A percentile compares a stretch with the other conserved stretches of the same genome.
Evolutionary conservation across 2,797 vertebrate species (phyloP).

Genomic region (Xerus rutilus): DNA sequence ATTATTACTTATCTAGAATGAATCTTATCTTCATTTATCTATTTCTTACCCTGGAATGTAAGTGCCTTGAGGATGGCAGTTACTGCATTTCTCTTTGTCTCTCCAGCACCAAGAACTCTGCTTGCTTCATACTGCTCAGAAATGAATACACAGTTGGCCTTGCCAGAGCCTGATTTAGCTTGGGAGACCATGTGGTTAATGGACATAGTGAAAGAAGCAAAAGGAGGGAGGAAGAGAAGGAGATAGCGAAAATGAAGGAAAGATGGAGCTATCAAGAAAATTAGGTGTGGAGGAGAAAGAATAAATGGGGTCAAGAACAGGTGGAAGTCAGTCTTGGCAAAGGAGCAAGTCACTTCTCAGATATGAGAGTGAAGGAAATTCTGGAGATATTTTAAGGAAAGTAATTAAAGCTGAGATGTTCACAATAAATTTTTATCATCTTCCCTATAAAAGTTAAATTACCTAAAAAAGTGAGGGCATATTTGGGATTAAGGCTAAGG

Average conservation of each 20-base stretch:
- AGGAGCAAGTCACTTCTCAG: background rate
- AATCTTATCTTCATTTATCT: background rate
- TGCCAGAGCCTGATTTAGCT: background rate
- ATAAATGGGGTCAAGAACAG: too few relatives aligned
- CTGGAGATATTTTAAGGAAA: background rate
- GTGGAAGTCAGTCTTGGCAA: background rate
- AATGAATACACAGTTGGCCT: background rate
- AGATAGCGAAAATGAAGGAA: background rate
- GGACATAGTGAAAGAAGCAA: background rate
- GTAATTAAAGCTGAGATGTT: background rate
- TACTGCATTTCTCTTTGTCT: background rate
- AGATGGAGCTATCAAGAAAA: background rate
- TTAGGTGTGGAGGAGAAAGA: background rate
- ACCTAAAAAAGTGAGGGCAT: background rate
- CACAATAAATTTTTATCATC: background rate
- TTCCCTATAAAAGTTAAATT: conserved; percentile 15
- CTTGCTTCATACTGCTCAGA: background rate
- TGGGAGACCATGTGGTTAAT: background rate
- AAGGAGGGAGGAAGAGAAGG: background rate
- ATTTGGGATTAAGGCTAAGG: background rate
- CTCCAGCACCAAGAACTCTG: background rate
- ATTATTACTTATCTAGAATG: background rate
- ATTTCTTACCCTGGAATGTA: background rate
- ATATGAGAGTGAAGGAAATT: background rate
- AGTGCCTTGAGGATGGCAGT: background rate